Evolutionary conservation across 2,113 vertebrate species (phyloP).

Genomic region (Polypterus bichir): DNA sequence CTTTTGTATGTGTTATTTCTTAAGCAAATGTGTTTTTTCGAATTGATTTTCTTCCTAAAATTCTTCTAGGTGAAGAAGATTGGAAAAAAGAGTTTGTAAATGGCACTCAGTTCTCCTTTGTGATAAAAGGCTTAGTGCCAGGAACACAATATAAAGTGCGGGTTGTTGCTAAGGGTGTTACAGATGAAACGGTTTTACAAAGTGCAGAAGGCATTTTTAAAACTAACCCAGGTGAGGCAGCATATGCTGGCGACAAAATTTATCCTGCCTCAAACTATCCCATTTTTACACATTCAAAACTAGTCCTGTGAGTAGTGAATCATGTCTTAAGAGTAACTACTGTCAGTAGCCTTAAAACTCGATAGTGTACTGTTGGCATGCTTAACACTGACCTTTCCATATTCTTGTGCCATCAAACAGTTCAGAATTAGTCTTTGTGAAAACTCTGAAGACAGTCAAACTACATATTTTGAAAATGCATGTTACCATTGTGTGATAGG

Average conservation of each 20-base stretch:
- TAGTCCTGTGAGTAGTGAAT: neutral
- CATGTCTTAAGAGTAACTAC: neutral
- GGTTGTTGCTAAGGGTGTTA: conserved; percentile 72
- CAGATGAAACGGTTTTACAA: conserved; percentile 51
- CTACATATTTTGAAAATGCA: neutral
- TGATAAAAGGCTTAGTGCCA: conserved; percentile 82
- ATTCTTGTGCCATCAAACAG: too few species aligned
- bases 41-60: conserved; percentile 41
- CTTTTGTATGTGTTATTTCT: too few species aligned
- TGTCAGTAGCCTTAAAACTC: too few species aligned
- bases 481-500: neutral
- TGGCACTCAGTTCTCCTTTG: conserved; percentile 73
- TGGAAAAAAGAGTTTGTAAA: conserved; percentile 85
- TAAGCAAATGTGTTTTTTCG: neutral
- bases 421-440: too few species aligned
- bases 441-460: too few species aligned
- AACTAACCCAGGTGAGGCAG: conserved; percentile 85
- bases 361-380: too few species aligned
- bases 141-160: conserved; percentile 83
- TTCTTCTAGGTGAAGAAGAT: conserved; percentile 77
- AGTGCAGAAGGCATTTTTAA: conserved; percentile 76
- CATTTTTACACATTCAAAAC: neutral
- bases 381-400: too few species aligned
- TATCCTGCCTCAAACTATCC: conserved; percentile 21
- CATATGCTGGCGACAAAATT: conserved; percentile 13